Evolutionary conservation across 2,888 invertebrate genomes (phyloP).

Genomic region (Macrostomum cliftonense): DNA sequence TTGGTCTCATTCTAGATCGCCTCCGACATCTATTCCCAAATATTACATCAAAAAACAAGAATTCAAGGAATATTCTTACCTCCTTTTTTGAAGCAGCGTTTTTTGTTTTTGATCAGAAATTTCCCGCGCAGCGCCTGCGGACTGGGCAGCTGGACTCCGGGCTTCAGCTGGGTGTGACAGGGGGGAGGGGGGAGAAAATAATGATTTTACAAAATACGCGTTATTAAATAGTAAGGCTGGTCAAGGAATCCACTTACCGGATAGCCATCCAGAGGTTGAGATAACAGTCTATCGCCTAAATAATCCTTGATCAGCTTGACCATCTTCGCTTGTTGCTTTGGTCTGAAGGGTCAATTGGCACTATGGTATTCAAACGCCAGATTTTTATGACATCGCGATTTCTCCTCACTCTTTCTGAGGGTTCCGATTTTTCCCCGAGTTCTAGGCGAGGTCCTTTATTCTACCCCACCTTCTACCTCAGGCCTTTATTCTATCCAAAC

Average conservation of each 20-base stretch:
- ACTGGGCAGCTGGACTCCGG: constrained; percentile 72
- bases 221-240: too few relatives aligned
- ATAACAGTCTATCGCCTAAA: constrained; percentile 78
- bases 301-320: constrained; percentile 84
- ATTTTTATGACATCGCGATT: too few relatives aligned
- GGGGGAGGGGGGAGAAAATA: background rate
- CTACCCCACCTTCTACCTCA: too few relatives aligned
- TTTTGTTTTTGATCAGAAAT: constrained; percentile 92
- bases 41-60: too few relatives aligned
- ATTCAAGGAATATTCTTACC: background rate
- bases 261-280: constrained; percentile 62
- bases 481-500: too few relatives aligned
- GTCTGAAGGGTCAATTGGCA: constrained; percentile 43
- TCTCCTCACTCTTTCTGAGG: too few relatives aligned
- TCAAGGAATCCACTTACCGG: constrained; percentile 61
- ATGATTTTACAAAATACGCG: too few relatives aligned
- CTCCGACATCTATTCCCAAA: too few relatives aligned
- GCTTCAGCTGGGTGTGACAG: constrained; percentile 50
- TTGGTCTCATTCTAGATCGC: too few relatives aligned
- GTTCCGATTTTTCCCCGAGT: too few relatives aligned
- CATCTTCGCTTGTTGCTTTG: constrained; percentile 87
- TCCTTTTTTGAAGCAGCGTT: constrained; percentile 11
- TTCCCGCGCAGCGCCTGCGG: constrained; percentile 74
- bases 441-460: too few relatives aligned
- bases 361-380: too few relatives aligned